Conservation (phyloP, 2,797 vertebrate genomes). For the Pangasius macronema region DNA sequence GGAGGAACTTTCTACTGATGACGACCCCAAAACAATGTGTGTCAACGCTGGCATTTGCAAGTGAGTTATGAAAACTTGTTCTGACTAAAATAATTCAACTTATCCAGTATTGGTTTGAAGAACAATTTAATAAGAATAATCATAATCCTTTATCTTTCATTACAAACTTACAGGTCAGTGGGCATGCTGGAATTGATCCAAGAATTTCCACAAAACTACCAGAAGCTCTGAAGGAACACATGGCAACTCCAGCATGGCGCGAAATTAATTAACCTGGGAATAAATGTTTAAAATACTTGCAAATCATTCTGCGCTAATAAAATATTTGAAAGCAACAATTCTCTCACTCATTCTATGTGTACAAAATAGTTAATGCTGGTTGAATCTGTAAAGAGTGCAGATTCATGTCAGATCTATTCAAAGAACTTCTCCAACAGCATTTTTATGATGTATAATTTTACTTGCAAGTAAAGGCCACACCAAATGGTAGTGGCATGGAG, state of each 20-base stretch:
- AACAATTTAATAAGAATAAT: neutral
- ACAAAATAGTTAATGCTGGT: neutral
- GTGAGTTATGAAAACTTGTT: constrained; percentile 13
- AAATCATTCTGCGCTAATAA: neutral
- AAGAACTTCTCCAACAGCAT: neutral
- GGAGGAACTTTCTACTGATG: constrained; percentile 50
- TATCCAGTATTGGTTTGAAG: neutral
- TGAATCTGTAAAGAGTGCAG: neutral
- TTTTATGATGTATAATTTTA: neutral
- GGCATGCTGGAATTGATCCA: neutral
- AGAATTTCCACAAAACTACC: neutral
- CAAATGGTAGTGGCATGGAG: neutral
- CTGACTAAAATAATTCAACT: neutral
- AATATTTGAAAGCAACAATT: neutral
- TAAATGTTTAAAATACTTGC: neutral
- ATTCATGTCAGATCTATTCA: neutral
- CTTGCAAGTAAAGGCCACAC: neutral
- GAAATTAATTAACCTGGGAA: neutral
- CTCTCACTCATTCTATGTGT: neutral
- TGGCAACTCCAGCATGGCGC: neutral
- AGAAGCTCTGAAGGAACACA: constrained; percentile 2
- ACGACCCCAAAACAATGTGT: constrained; percentile 36
- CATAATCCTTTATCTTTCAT: neutral
- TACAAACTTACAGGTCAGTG: neutral
- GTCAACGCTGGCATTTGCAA: constrained; percentile 33